Evolutionary conservation across 2,113 vertebrate genomes (phyloP).

Genomic region (Ranitomeya imitator): DNA sequence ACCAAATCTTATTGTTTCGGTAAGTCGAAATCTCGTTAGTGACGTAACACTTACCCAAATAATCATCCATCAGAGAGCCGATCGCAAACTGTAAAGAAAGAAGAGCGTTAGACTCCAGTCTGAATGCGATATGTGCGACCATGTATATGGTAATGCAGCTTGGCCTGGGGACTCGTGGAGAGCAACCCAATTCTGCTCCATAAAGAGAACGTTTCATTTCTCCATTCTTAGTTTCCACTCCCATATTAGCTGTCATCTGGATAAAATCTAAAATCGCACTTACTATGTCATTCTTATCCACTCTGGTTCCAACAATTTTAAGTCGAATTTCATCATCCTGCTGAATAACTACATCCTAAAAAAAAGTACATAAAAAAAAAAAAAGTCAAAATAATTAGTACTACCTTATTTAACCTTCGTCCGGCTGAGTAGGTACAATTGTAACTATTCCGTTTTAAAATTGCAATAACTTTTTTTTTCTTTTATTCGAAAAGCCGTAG

Average conservation of each 20-base stretch:
- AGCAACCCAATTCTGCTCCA: background rate
- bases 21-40: too few relatives aligned
- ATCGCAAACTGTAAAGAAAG: conserved; percentile 83
- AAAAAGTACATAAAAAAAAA: background rate
- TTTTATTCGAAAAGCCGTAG: too few relatives aligned
- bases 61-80: conserved; percentile 92
- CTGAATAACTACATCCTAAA: conserved; percentile 89
- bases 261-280: conserved; percentile 59
- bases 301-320: conserved; percentile 91
- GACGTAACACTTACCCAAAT: conserved; percentile 77
- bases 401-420: too few relatives aligned
- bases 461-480: too few relatives aligned
- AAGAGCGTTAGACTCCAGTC: conserved; percentile 40
- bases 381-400: too few relatives aligned
- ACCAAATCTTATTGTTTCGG: too few relatives aligned
- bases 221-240: background rate
- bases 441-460: too few relatives aligned
- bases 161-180: too few relatives aligned
- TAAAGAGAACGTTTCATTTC: background rate
- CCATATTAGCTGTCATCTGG: background rate
- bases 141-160: too few relatives aligned
- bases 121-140: background rate
- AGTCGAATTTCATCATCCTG: conserved; percentile 92
- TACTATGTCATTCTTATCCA: conserved; percentile 94
- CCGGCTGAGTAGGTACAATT: too few relatives aligned